These are phyloP conservation scores for Diploptera punctata DNA, from an alignment of 2,888 invertebrate species.

Conservation along the genomic window DNA sequence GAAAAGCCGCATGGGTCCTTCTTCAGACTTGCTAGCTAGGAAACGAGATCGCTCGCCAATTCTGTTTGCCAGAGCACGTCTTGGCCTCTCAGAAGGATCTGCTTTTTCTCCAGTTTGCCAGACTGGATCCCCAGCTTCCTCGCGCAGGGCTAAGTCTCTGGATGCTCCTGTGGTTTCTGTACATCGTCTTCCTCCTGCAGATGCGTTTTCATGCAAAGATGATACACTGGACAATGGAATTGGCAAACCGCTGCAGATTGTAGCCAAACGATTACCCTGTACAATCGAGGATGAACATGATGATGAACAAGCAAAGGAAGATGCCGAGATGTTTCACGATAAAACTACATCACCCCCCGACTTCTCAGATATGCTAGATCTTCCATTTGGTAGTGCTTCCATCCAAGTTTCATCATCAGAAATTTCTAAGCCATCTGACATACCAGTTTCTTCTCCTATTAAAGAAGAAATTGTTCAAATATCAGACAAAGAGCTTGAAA, in stretches of 20 bases:
- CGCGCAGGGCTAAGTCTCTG: constrained; percentile 81
- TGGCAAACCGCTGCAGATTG: constrained; percentile 46
- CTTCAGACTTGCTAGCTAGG: constrained; percentile 50
- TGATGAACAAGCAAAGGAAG: background rate
- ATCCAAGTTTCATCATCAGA: too few species aligned
- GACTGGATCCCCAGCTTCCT: constrained; percentile 74
- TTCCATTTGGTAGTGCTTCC: too few species aligned
- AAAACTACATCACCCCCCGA: background rate
- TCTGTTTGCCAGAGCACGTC: constrained; percentile 77
- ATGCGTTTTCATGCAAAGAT: constrained; percentile 88
- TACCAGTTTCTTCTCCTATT: too few species aligned
- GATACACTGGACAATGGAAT: constrained; percentile 80
- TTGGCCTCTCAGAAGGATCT: constrained; percentile 86
- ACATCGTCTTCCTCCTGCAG: constrained; percentile 79
- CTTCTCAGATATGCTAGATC: background rate
- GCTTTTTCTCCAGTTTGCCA: constrained; percentile 75
- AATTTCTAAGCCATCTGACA: too few species aligned
- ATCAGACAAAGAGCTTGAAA: too few species aligned
- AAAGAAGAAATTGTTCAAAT: too few species aligned
- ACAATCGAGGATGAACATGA: constrained; percentile 11
- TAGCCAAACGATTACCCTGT: constrained; percentile 18
- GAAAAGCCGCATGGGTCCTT: background rate
- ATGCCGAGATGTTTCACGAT: background rate
- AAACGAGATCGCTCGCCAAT: constrained; percentile 79
- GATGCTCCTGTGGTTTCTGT: constrained; percentile 85